Evolutionary conservation across 2,797 vertebrate species (phyloP), one percentile per base, ranked within the genome.

Genomic region (Ptychadena robeensis): DNA sequence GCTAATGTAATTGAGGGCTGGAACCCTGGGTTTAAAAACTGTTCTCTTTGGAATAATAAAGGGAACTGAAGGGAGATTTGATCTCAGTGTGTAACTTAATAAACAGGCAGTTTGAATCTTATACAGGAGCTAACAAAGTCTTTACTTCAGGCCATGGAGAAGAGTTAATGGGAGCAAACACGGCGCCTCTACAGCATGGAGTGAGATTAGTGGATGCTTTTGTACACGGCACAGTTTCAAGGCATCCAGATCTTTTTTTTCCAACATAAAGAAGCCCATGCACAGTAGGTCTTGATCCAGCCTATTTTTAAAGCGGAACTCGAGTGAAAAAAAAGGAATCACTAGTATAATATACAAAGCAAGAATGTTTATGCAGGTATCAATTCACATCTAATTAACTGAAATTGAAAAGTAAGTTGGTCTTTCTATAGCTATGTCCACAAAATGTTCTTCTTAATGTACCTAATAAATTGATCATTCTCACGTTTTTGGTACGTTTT

Each of bases 1-100:
- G 76, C 81, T 80, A 80, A 85, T 84, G 30, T 79, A 87, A 86
- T 76, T 87, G 48, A 83, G 59, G 74, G 74, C 37, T 83, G 66
- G 85, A 85, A 86, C 44, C 38, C 79, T 48, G 48, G 53, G 76
- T 38, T 7, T 66, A 82, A 10, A 40, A 86, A 34, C 37, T 31
- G 74, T 72, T 83, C 81, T 78, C 57, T 69, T 66, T 73, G 81
- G 73, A 69, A 83, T 77, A 83, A 78, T 78, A 64, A 82, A 38
- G 63, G 73, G 34, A 77, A 77, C 32, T 65, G 38, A 68, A 69
- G 72, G 57, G 81, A 79, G 71, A 82, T 76, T 77, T 76, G 35
- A 82, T 82, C 66, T 71, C 64, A n/a, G 57, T 35, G 53, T 77
- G 67, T 77, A 77, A 71, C 73, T 37, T 77, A 71, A 82, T 67